Evolutionary conservation across 2,113 vertebrate genomes (phyloP), one percentile per base, ranked within the genome.

Genomic region (Menidia beryllina): DNA sequence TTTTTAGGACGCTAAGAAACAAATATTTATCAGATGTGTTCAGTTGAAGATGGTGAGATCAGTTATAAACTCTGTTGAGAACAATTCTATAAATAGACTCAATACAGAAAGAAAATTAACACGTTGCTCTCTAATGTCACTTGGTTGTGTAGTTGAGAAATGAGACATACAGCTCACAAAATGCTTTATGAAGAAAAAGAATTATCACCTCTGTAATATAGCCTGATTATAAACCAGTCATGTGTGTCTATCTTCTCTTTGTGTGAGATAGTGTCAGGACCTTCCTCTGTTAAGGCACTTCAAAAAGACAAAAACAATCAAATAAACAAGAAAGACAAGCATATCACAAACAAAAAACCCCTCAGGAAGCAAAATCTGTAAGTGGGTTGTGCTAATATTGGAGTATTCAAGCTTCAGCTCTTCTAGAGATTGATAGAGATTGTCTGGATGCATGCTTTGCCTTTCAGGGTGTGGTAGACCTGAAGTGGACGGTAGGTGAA

Each of bases 401-500:
- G 38, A 63, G 34, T 59, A 60, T 74, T 86, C 51, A 62, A 55
- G 71, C 56, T 60, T 34, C 49, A 57, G 48, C 75, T 68, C 70
- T 77, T 77, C 61, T 59, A 34, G 45, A 78, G 79, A 85, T 87
- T 82, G 86, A 89, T 81, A 59, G 73, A 84, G 79, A 67, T 85
- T 59, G 82, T 84, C 62, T 59, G 63, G 70, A 80, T 27, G 14
- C 49, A 57, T 72, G 60, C 77, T 85, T 73, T 67, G 65, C 59
- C 64, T 85, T 75, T 79, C 34, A 72, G 76, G 77, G 75, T 69
- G 72, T 72, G 71, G 66, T 63, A 57, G 68, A 87, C 77, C 81
- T 76, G 77, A 75, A 70, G 76, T 73, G 76, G 64, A 67, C 68
- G 69, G 56, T 62, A 60, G 75, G 77, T 67, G 56, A 58, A 34